Conservation (phyloP, 2,113 vertebrate genomes). For the Nymphicus hollandicus region DNA sequence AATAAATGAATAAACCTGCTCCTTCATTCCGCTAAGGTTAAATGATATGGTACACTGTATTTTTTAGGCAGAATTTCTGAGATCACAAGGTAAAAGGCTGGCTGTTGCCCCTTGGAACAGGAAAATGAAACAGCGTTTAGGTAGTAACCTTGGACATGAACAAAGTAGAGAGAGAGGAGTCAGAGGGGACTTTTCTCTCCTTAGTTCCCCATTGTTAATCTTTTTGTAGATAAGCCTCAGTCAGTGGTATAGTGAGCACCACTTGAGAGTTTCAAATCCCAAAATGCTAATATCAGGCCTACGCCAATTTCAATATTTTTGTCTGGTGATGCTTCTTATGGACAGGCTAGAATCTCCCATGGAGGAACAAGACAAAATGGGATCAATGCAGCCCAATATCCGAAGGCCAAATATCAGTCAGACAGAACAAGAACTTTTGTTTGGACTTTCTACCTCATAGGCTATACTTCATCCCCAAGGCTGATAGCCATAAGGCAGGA, state of each 20-base stretch:
- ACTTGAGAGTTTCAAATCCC: neutral
- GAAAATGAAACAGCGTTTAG: neutral
- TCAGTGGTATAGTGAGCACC: neutral
- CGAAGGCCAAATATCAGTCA: neutral
- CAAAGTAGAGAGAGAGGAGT: neutral
- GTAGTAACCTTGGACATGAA: neutral
- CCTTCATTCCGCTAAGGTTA: neutral
- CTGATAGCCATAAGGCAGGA: neutral
- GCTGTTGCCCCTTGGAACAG: neutral
- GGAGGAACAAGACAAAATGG: neutral
- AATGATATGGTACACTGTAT: fast-evolving
- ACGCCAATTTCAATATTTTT: neutral
- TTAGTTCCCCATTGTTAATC: neutral
- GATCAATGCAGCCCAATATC: neutral
- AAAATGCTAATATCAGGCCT: neutral
- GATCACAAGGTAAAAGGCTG: neutral
- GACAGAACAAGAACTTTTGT: neutral
- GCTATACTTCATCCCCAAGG: neutral
- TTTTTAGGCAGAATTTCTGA: neutral
- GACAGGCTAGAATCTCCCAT: neutral
- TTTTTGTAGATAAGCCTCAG: neutral
- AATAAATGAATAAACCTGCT: neutral
- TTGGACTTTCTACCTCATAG: neutral
- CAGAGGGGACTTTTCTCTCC: neutral
- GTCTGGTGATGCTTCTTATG: neutral